phyloP scores from a whole-genome alignment of 2,797 vertebrate genomes.

The Sparus aurata region DNA sequence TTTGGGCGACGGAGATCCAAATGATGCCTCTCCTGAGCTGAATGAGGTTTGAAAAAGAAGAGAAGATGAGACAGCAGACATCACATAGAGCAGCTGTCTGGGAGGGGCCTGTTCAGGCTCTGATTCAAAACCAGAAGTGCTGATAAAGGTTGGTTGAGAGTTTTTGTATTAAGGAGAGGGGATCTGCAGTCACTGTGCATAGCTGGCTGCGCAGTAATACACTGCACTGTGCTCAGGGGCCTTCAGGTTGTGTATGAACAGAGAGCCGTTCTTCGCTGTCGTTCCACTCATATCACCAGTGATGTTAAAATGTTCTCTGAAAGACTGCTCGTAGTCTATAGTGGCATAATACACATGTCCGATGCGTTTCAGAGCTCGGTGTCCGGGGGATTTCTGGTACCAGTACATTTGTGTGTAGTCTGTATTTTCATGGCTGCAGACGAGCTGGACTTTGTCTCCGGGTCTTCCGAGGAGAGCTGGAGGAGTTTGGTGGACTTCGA shows the following conservation, averaged over 20 bases:
- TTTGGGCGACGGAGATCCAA: neutral
- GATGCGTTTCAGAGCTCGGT: conserved; percentile 54
- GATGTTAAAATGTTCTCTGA: conserved; percentile 36
- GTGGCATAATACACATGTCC: conserved; percentile 30
- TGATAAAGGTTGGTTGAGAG: neutral
- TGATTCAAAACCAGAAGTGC: neutral
- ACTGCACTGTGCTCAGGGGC: conserved; percentile 48
- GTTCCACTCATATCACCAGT: conserved; percentile 45
- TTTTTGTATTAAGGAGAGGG: conserved; percentile 47
- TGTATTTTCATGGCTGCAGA: conserved; percentile 59
- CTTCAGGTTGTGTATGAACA: conserved; percentile 45
- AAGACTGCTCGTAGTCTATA: neutral
- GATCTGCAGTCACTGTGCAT: conserved; percentile 44
- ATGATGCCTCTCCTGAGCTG: neutral
- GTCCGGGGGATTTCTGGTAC: conserved; percentile 62
- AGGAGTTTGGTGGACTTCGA: conserved; percentile 39
- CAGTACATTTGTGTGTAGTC: conserved; percentile 66
- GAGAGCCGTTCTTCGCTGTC: conserved; percentile 44
- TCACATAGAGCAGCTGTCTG: conserved; percentile 4
- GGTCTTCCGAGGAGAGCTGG: conserved; percentile 16
- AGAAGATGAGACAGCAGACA: neutral
- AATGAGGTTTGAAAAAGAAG: neutral
- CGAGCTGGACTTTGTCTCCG: conserved; percentile 58
- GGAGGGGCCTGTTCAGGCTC: neutral
- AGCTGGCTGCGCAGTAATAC: conserved; percentile 74